These are phyloP conservation scores for Delphinapterus leucas DNA, from an alignment of 2,113 vertebrate species.

Conservation along the genomic window DNA sequence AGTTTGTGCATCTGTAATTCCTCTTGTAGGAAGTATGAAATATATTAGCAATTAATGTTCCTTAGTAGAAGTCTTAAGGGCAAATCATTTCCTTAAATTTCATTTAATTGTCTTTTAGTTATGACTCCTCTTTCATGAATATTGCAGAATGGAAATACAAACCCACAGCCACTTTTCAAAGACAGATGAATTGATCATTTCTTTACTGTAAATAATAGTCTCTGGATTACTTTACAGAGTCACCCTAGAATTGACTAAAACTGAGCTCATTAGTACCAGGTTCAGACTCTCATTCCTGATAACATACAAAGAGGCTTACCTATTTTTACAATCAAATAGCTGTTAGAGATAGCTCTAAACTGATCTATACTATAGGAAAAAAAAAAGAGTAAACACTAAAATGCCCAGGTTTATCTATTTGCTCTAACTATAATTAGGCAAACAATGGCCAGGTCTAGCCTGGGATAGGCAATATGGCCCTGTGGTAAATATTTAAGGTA, in stretches of 20 bases:
- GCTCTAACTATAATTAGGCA: background rate
- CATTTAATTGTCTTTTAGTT: background rate
- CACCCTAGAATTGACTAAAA: background rate
- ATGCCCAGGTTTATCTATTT: background rate
- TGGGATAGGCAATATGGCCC: background rate
- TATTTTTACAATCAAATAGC: background rate
- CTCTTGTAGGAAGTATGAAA: background rate
- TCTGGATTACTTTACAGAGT: background rate
- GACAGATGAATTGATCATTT: background rate
- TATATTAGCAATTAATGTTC: background rate
- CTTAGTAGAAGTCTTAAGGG: background rate
- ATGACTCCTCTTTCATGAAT: background rate
- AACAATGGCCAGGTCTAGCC: background rate
- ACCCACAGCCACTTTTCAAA: background rate
- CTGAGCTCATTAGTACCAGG: background rate
- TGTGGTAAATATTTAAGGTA: background rate
- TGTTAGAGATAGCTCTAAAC: background rate
- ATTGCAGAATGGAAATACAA: background rate
- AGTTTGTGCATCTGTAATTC: background rate
- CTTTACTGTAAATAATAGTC: background rate
- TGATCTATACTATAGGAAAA: background rate
- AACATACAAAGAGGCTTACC: background rate
- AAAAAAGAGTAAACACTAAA: background rate
- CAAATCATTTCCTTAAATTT: background rate
- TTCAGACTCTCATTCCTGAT: background rate